A percentile compares a stretch with the other conserved stretches of the same genome.
These are phyloP conservation scores for Molossus molossus DNA, from an alignment of 2,797 vertebrate genomes.

Conservation along the genomic window DNA sequence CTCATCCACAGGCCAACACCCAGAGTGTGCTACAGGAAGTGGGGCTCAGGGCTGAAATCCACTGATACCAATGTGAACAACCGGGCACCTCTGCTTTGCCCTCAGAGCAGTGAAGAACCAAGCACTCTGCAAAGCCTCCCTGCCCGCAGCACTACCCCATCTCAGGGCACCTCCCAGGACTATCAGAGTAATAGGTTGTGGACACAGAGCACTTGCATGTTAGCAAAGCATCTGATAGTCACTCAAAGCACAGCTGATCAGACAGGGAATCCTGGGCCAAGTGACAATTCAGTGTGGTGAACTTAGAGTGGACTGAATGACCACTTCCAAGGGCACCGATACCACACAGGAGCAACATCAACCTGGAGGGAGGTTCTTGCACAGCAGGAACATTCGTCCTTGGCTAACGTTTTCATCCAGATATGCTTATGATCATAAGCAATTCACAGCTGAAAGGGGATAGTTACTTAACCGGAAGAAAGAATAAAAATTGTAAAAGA, in stretches of 20 bases:
- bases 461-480: neutral
- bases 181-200: neutral
- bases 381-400: neutral
- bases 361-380: neutral
- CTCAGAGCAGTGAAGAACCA: neutral
- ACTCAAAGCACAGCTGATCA: neutral
- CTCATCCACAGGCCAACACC: neutral
- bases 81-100: neutral
- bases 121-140: neutral
- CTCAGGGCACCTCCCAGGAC: neutral
- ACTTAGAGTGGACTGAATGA: neutral
- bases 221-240: neutral
- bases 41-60: neutral
- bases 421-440: neutral
- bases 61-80: neutral
- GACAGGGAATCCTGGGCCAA: neutral
- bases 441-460: slow-evolving; percentile 20
- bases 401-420: slow-evolving; percentile 5
- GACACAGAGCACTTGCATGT: neutral
- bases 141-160: neutral
- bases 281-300: neutral
- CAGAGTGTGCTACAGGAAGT: neutral
- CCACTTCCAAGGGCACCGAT: neutral
- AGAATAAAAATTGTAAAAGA: slow-evolving; percentile 41
- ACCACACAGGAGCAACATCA: neutral